phyloP scores from a whole-genome alignment of 2,797 vertebrate genomes.

The Sebastes hubbsi region DNA sequence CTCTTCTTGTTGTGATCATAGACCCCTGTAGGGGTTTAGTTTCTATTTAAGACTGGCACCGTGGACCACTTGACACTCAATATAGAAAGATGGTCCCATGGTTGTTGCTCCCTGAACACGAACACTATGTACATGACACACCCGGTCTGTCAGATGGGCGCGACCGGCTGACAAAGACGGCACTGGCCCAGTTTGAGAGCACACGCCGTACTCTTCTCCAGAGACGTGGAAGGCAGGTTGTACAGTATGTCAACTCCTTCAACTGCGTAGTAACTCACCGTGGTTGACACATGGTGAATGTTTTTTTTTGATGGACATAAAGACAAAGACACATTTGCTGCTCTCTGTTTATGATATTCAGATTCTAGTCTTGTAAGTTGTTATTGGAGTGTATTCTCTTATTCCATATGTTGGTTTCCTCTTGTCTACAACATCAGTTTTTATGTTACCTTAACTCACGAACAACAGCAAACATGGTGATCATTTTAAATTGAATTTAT shows the following conservation, averaged over 20 bases:
- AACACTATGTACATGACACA: constrained; percentile 38
- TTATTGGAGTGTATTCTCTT: constrained; percentile 37
- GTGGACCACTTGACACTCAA: constrained; percentile 12
- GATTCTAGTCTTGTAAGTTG: constrained; percentile 36
- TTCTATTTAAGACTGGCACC: constrained; percentile 33
- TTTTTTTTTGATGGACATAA: constrained; percentile 4
- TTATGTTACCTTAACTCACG: background rate
- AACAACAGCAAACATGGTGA: constrained; percentile 16
- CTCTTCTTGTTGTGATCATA: constrained; percentile 39
- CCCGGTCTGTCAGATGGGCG: background rate
- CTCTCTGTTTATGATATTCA: constrained; percentile 49
- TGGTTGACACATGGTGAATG: constrained; percentile 13
- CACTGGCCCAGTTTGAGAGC: constrained; percentile 28
- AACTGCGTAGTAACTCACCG: background rate
- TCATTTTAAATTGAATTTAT: constrained; percentile 1
- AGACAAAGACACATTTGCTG: constrained; percentile 52
- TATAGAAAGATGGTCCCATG: constrained; percentile 14
- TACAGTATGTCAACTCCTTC: constrained; percentile 40
- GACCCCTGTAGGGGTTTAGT: constrained; percentile 26
- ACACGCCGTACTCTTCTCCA: constrained; percentile 7
- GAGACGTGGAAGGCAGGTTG: constrained; percentile 18
- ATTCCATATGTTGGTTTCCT: constrained; percentile 43
- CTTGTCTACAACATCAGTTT: constrained; percentile 20
- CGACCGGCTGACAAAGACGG: constrained; percentile 11
- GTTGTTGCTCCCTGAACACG: constrained; percentile 23